Percentiles rank a stretch among this genome's conserved stretches.
phyloP scores from a whole-genome alignment of 2,888 invertebrate genomes.

The Coenonympha glycerion region DNA sequence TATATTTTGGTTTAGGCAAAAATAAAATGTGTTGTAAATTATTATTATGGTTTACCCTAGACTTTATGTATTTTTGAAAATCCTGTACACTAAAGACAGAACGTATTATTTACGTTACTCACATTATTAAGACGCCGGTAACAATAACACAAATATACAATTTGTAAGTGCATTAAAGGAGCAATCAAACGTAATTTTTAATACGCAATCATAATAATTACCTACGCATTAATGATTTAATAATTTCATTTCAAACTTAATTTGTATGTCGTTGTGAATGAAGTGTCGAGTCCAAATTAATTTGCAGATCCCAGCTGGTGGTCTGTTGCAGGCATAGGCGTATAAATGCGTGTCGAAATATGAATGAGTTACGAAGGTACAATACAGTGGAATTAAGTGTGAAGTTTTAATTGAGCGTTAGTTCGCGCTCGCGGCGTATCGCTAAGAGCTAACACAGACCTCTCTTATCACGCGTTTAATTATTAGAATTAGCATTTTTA shows the following conservation, averaged over 20 bases:
- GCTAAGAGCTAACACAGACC: too few relatives aligned
- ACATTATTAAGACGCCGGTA: conserved; percentile 20
- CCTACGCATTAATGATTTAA: conserved; percentile 41
- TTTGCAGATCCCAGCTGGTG: conserved; percentile 20
- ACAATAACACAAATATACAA: too few relatives aligned
- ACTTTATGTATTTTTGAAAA: too few relatives aligned
- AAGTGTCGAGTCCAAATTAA: conserved; percentile 17
- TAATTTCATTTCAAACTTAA: conserved; percentile 38
- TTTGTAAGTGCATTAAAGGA: conserved; percentile 23
- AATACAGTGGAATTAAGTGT: conserved; percentile 22
- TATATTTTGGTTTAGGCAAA: too few relatives aligned
- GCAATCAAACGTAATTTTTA: conserved; percentile 21
- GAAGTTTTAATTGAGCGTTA: conserved; percentile 26
- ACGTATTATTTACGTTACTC: conserved; percentile 13
- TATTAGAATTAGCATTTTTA: too few relatives aligned
- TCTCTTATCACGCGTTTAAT: neutral
- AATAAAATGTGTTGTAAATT: too few relatives aligned
- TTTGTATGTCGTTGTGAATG: conserved; percentile 37
- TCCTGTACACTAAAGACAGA: too few relatives aligned
- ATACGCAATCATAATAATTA: conserved; percentile 35
- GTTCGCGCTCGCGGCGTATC: conserved; percentile 18
- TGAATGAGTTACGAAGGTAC: conserved; percentile 20
- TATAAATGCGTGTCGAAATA: conserved; percentile 26
- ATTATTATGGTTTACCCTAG: too few relatives aligned
- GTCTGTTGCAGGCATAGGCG: conserved; percentile 26